Evolutionary conservation across 2,888 invertebrate genomes (phyloP).

Genomic region (Apamea epomidion): DNA sequence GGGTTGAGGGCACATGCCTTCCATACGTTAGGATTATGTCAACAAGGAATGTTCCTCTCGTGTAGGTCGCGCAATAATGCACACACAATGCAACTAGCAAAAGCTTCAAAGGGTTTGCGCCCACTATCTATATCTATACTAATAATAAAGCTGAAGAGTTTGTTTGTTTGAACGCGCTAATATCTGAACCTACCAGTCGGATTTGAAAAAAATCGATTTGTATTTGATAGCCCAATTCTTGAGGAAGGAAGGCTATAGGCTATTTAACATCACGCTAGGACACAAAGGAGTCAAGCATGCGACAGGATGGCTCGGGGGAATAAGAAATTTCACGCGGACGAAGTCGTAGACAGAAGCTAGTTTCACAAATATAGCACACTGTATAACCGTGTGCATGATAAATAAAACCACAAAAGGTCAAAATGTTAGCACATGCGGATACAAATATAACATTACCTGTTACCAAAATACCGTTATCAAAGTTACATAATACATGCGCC

Average conservation of each 20-base stretch:
- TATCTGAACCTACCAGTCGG: not conserved
- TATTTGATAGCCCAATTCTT: not conserved
- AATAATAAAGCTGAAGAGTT: too few species aligned
- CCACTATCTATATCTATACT: not conserved
- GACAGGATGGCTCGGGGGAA: not conserved
- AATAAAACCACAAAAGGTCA: constrained; percentile 12
- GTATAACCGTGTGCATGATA: constrained; percentile 1
- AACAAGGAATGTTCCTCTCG: constrained; percentile 33
- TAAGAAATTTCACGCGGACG: too few species aligned
- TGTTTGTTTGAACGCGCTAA: not conserved
- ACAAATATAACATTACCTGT: constrained; percentile 30
- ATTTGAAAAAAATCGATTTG: not conserved
- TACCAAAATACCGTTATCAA: constrained; percentile 45
- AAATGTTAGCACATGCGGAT: not conserved
- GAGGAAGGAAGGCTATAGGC: not conserved
- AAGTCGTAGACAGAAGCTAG: not conserved
- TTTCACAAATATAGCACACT: constrained; percentile 6
- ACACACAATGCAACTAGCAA: not conserved
- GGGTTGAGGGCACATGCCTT: constrained; percentile 33
- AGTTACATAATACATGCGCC: constrained; percentile 19
- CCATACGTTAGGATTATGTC: constrained; percentile 37
- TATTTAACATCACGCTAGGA: not conserved
- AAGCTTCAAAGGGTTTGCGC: not conserved
- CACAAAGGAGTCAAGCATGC: not conserved
- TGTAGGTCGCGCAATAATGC: not conserved